Conservation (phyloP, 2,113 vertebrate species). For the Chascanopsetta lugubris region DNA sequence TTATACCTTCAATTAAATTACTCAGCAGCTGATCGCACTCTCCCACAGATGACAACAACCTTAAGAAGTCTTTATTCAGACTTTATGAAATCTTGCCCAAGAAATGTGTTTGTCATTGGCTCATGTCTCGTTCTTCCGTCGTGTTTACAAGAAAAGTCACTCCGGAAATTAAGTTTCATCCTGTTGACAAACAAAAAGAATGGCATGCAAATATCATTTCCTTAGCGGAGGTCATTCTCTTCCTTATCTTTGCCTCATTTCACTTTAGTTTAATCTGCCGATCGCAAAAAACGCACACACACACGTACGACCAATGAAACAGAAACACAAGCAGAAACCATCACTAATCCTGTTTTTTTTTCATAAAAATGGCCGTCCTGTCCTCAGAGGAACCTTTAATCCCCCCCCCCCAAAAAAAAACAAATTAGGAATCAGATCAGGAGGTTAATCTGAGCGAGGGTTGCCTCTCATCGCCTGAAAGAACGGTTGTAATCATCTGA, state of each 20-base stretch:
- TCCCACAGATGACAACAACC: no score
- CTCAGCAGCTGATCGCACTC: no score
- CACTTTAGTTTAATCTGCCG: not conserved
- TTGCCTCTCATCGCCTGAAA: not conserved
- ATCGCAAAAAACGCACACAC: not conserved
- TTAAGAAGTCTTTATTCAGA: no score
- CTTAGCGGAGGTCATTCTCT: not conserved
- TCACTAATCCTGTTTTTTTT: not conserved
- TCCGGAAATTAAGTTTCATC: not conserved
- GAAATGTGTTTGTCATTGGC: no score
- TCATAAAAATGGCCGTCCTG: not conserved
- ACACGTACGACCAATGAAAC: not conserved
- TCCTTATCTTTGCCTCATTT: slow-evolving; percentile 1
- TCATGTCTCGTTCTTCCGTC: no score
- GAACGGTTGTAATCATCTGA: no score
- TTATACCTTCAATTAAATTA: no score
- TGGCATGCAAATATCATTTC: not conserved
- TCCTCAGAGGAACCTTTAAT: slow-evolving; percentile 1
- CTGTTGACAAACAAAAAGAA: not conserved
- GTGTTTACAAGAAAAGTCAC: no score
- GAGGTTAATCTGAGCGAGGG: slow-evolving; percentile 17
- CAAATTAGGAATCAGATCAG: not conserved
- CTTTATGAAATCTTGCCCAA: no score
- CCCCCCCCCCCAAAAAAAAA: no score
- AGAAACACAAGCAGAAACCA: not conserved